Percentiles rank a stretch among this genome's conserved stretches.
Conservation (phyloP, 2,113 vertebrate genomes). For the Coryphaenoides rupestris region DNA sequence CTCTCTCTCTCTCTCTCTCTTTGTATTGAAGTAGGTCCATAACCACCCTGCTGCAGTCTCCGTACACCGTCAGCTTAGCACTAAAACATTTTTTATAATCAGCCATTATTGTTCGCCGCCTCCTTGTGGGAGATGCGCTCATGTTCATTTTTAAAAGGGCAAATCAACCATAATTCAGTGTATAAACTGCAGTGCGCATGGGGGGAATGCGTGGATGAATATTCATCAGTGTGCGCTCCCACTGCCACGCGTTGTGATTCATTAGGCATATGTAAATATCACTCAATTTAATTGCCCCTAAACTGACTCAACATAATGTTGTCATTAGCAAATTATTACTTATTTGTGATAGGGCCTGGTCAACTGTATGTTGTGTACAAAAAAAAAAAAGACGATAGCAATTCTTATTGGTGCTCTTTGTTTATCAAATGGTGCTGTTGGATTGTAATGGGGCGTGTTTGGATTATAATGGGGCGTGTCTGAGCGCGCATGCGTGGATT, state of each 20-base stretch:
- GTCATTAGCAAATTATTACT: conserved; percentile 99
- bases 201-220: conserved; percentile 99
- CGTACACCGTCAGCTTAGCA: conserved; percentile 87
- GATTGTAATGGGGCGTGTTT: conserved; percentile 78
- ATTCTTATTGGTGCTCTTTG: conserved; percentile 78
- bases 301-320: conserved; percentile 99
- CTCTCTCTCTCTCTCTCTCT: no score
- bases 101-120: conserved; percentile 95
- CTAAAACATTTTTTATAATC: conserved; percentile 98
- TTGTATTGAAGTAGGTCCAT: conserved; percentile 76
- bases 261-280: conserved; percentile 99
- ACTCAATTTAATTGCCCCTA: conserved; percentile 99
- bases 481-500: conserved; percentile 17
- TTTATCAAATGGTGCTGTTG: conserved; percentile 67
- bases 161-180: conserved; percentile 99
- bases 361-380: conserved; percentile 51
- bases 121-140: conserved; percentile 94
- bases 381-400: conserved; percentile 84
- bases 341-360: conserved; percentile 98
- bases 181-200: conserved; percentile 94
- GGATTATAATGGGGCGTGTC: no score
- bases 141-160: conserved; percentile 99
- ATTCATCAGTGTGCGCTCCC: conserved; percentile 97
- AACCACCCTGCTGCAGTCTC: conserved; percentile 90
- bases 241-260: conserved; percentile 97